Conservation (phyloP, 2,888 invertebrate genomes). For the Acronicta alni region DNA sequence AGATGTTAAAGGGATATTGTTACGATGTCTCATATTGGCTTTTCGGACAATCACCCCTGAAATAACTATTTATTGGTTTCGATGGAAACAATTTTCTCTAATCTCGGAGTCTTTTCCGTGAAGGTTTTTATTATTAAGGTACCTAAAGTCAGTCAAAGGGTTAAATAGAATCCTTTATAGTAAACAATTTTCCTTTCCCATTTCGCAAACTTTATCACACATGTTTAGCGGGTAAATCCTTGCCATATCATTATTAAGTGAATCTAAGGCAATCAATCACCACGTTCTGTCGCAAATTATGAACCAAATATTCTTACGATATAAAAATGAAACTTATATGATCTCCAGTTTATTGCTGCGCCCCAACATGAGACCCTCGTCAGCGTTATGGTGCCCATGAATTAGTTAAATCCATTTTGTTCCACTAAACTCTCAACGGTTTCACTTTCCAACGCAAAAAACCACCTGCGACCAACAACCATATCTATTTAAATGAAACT, state of each 20-base stretch:
- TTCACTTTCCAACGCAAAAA: conserved; percentile 23
- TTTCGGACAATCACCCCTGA: not conserved
- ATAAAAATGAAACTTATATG: conserved; percentile 29
- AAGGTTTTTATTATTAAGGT: not conserved
- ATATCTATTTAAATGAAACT: conserved; percentile 11
- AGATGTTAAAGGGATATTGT: conserved; percentile 32
- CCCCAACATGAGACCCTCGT: conserved; percentile 37
- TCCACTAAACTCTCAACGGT: conserved; percentile 31
- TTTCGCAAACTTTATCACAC: conserved; percentile 12
- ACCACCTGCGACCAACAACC: conserved; percentile 39
- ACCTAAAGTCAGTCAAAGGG: not conserved
- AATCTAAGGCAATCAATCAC: conserved; percentile 41
- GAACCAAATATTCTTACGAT: conserved; percentile 14
- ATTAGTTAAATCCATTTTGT: conserved; percentile 47
- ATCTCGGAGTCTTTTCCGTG: not conserved
- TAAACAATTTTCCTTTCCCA: not conserved
- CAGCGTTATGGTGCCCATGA: conserved; percentile 39
- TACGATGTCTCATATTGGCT: conserved; percentile 3
- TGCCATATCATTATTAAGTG: conserved; percentile 28
- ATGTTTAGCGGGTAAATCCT: conserved; percentile 6
- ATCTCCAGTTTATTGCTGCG: conserved; percentile 33
- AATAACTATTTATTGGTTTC: not conserved
- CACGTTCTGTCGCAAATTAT: conserved; percentile 27
- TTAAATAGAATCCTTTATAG: not conserved
- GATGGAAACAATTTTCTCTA: conserved; percentile 4